Percentiles rank a stretch among this genome's conserved stretches.
phyloP scores from a whole-genome alignment of 1,140 invertebrate species.

The Euwallacea fornicatus region DNA sequence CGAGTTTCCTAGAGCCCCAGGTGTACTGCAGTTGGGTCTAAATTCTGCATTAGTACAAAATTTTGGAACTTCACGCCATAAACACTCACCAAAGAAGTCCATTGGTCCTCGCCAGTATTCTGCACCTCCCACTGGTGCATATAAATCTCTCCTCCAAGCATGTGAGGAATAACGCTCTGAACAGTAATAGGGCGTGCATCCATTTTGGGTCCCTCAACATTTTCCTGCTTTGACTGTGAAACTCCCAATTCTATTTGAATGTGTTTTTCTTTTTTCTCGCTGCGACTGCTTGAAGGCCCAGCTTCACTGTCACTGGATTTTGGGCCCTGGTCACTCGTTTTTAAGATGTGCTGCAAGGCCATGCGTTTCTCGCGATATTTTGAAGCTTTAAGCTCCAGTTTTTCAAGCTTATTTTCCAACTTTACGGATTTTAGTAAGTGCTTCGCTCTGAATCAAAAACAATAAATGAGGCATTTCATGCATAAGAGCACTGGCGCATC shows the following conservation, averaged over 20 bases:
- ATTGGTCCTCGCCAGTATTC: conserved; percentile 49
- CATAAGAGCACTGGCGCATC: too few relatives aligned
- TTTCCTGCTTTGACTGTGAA: background rate
- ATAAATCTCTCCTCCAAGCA: conserved; percentile 50
- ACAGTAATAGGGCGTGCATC: conserved; percentile 44
- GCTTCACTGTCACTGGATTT: conserved; percentile 45
- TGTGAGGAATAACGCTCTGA: conserved; percentile 40
- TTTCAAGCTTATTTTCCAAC: conserved; percentile 51
- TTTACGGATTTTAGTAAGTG: conserved; percentile 42
- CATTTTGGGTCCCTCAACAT: conserved; percentile 38
- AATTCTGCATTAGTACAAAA: conserved; percentile 1
- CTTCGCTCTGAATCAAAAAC: too few relatives aligned
- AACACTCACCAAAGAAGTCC: conserved; percentile 46
- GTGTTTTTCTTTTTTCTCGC: background rate
- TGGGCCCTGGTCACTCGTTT: conserved; percentile 23
- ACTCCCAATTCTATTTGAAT: background rate
- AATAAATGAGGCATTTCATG: too few relatives aligned
- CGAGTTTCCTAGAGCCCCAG: conserved; percentile 49
- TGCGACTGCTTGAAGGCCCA: conserved; percentile 31
- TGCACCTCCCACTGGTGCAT: conserved; percentile 51
- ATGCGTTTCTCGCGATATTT: conserved; percentile 51
- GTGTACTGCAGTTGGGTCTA: conserved; percentile 50
- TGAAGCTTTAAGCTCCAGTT: conserved; percentile 51
- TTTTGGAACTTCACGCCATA: background rate
- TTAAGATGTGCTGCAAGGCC: conserved; percentile 38